A percentile compares a stretch with the other conserved stretches of the same genome.
phyloP scores from a whole-genome alignment of 2,888 invertebrate species.

The Branchellion lobata region DNA sequence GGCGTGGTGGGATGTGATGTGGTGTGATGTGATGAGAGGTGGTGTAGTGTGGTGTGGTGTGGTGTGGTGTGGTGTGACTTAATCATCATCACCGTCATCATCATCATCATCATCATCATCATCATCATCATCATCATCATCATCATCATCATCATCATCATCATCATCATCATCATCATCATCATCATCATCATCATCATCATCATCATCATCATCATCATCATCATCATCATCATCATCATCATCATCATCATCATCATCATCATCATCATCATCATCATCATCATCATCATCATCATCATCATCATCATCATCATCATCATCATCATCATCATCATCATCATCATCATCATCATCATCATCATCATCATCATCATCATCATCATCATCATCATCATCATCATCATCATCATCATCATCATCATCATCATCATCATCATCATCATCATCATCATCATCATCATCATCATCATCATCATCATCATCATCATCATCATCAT shows the following conservation, averaged over 20 bases:
- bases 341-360: constrained; percentile 10
- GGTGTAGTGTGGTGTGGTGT: no score
- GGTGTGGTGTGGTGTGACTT: no score
- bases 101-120: constrained; percentile 30
- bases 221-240: constrained; percentile 40
- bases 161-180: constrained; percentile 36
- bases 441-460: not conserved
- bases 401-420: constrained; percentile 5
- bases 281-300: not conserved
- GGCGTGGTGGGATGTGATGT: no score
- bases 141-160: constrained; percentile 32
- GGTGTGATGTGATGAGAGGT: no score
- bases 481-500: constrained; percentile 28
- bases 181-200: not conserved
- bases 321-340: constrained; percentile 1
- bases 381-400: not conserved
- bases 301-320: constrained; percentile 19
- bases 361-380: not conserved
- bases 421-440: not conserved
- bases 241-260: constrained; percentile 28
- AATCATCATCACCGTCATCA: constrained; percentile 7
- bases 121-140: constrained; percentile 22
- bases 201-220: not conserved
- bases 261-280: constrained; percentile 34
- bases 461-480: constrained; percentile 15